Evolutionary conservation across 2,797 vertebrate species (phyloP).

Genomic region (Perodicticus potto): DNA sequence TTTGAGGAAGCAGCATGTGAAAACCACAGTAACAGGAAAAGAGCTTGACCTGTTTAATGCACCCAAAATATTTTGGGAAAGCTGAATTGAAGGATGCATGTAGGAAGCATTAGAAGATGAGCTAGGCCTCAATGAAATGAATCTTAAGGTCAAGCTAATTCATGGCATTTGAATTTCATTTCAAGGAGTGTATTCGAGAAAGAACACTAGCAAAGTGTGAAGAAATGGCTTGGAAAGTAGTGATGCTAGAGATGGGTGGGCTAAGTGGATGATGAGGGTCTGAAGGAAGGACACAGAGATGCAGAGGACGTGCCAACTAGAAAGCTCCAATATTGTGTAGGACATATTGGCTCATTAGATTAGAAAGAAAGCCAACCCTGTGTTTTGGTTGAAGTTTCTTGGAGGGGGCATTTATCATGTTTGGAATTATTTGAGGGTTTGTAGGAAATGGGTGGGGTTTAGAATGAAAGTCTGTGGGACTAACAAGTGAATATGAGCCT

Average conservation of each 20-base stretch:
- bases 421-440: constrained; percentile 31
- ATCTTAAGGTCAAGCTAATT: neutral
- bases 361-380: constrained; percentile 35
- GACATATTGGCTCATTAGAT: neutral
- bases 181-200: constrained; percentile 34
- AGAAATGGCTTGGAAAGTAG: constrained; percentile 34
- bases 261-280: neutral
- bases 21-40: constrained; percentile 29
- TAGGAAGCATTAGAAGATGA: constrained; percentile 20
- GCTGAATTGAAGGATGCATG: neutral
- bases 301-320: neutral
- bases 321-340: neutral
- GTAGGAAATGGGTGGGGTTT: neutral
- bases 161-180: constrained; percentile 34
- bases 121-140: neutral
- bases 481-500: neutral
- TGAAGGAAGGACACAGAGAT: neutral
- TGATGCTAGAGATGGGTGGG: neutral
- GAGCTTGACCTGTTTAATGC: neutral
- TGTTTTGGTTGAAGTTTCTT: neutral
- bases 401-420: neutral
- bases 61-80: constrained; percentile 1
- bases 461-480: neutral
- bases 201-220: neutral
- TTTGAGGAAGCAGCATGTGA: constrained; percentile 11